phyloP scores from a whole-genome alignment of 2,113 vertebrate species.

The Elanus axillaris region DNA sequence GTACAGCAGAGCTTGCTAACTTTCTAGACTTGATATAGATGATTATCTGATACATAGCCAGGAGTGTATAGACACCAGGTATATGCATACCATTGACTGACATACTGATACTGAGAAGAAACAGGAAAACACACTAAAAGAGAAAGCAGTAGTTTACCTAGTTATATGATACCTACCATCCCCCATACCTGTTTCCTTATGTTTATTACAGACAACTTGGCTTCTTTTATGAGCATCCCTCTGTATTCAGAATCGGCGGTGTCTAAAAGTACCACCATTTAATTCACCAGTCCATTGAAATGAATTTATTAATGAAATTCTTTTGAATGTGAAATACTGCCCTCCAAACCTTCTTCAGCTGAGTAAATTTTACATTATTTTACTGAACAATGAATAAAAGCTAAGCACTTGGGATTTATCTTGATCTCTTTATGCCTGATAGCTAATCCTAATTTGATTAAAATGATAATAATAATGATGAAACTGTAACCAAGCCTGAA shows the following conservation, averaged over 20 bases:
- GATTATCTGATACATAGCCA: not conserved
- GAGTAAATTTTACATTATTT: not conserved
- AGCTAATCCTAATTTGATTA: constrained; percentile 57
- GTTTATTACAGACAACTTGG: not conserved
- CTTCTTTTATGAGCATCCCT: not conserved
- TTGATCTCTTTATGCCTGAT: not conserved
- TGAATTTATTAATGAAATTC: not conserved
- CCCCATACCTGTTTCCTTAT: not conserved
- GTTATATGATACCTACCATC: not conserved
- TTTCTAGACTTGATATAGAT: not conserved
- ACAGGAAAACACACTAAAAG: not conserved
- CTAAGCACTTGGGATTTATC: not conserved
- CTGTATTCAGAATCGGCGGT: not conserved
- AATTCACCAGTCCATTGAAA: not conserved
- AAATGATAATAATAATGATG: not conserved
- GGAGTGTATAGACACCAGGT: not conserved
- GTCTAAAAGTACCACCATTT: not conserved
- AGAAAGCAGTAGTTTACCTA: not conserved
- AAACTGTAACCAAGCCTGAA: not conserved
- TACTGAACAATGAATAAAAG: constrained; percentile 4
- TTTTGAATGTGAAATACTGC: not conserved
- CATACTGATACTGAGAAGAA: not conserved
- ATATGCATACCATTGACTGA: not conserved
- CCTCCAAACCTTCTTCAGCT: not conserved
- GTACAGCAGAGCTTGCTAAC: constrained; percentile 1